Evolutionary conservation across 2,113 vertebrate genomes (phyloP), one percentile per base, ranked within the genome.

Genomic region (Anser brachyrhynchus): DNA sequence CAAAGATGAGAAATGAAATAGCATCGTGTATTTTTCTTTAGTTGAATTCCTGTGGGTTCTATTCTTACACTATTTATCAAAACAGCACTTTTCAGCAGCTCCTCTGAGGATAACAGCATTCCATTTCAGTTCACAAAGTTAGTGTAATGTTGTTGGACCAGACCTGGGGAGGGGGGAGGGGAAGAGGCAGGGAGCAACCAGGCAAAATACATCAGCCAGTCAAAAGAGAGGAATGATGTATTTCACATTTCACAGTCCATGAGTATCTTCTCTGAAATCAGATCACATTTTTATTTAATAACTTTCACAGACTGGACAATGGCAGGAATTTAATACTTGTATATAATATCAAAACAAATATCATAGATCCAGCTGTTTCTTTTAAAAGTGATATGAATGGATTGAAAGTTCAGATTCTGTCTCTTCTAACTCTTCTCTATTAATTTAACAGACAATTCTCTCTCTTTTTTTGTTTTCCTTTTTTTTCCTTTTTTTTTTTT

Each of bases 41-140:
- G 57, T 86, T 33, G 35, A 89, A 81, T 96, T 92, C 89, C 93
- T 97, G 59, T 54, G 66, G 77, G 96, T 89, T 94, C 57, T 92
- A 89, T 94, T 97, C 65, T 55, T 93, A 66, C 31, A 94, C 80
- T 96, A 93, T 94, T 97, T 97, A 95, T 95, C 91, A 95, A 97
- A 98, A 93, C 46, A 97, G 62, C 54, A 93, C 69, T 97, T 98
- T 97, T 96, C 95, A 96, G 89, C 65, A 94, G 76, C 52, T 91
- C 51, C 79, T 92, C 88, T 94, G 70, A 93, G 79, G 62, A 87
- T 78, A 94, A 78, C 31, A 89, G 26, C 67, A 86, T 71, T 96
- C 51, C 62, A 69, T 80, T 95, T 91, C 61, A 33, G 59, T 87
- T 95, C 82, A 91, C 67, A 92, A 94, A 96, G 85, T 90, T 75